Conservation (phyloP, 1,140 invertebrate species). For the Saccostrea cuccullata region DNA sequence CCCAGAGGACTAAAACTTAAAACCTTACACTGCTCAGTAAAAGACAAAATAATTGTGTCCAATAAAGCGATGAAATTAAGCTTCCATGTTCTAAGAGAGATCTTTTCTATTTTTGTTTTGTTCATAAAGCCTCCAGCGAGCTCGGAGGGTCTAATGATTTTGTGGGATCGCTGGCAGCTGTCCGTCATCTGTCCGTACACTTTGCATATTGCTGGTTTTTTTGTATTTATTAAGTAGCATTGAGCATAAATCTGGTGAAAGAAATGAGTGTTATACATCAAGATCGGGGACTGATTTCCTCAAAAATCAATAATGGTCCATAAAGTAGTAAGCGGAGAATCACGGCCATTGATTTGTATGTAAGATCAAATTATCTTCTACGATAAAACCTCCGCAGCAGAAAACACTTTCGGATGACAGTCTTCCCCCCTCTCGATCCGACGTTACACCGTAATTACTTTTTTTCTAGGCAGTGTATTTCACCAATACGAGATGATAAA, state of each 20-base stretch:
- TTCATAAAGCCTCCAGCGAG: slow-evolving; percentile 3
- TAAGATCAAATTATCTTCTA: slow-evolving; percentile 41
- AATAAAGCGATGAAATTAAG: not conserved
- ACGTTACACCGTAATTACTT: slow-evolving; percentile 28
- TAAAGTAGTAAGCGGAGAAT: slow-evolving; percentile 41
- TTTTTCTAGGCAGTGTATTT: slow-evolving; percentile 16
- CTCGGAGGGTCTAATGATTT: slow-evolving; percentile 22
- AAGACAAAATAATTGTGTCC: slow-evolving; percentile 16
- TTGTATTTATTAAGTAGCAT: slow-evolving; percentile 32
- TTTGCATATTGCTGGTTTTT: slow-evolving; percentile 21
- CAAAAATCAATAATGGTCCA: slow-evolving; percentile 28
- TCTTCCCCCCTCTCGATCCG: not conserved
- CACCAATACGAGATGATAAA: slow-evolving; percentile 26
- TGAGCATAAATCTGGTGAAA: slow-evolving; percentile 38
- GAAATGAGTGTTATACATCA: slow-evolving; percentile 35
- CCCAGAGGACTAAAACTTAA: not conserved
- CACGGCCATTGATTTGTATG: slow-evolving; percentile 41
- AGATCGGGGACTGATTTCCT: slow-evolving; percentile 37
- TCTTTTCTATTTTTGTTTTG: slow-evolving; percentile 26
- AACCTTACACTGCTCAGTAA: not conserved
- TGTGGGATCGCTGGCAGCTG: slow-evolving; percentile 15
- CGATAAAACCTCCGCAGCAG: slow-evolving; percentile 26
- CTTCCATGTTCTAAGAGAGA: slow-evolving; percentile 5
- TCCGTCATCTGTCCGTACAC: slow-evolving; percentile 26
- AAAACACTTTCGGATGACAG: slow-evolving; percentile 38